A percentile compares a stretch with the other conserved stretches of the same genome.
Conservation (phyloP, 2,797 vertebrate species). For the Paedocypris micromegethes region DNA sequence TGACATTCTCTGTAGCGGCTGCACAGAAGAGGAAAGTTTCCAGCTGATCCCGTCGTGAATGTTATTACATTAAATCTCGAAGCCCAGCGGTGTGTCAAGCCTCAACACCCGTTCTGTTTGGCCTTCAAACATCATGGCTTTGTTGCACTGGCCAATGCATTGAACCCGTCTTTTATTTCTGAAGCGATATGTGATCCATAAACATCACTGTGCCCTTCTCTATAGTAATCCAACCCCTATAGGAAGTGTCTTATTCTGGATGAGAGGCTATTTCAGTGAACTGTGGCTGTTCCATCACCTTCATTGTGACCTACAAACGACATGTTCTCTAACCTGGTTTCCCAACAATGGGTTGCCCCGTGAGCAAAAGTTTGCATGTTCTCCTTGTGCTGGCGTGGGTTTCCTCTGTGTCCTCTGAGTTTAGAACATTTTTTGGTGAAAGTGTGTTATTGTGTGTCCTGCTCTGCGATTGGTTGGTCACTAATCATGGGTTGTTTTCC, state of each 20-base stretch:
- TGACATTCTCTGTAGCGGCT: constrained; percentile 23
- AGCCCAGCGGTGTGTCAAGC: constrained; percentile 25
- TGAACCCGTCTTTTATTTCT: constrained; percentile 42
- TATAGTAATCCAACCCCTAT: constrained; percentile 3
- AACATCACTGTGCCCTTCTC: constrained; percentile 4
- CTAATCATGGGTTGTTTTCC: no score
- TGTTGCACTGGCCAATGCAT: constrained; percentile 20
- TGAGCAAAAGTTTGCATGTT: no score
- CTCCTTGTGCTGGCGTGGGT: no score
- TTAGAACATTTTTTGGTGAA: no score
- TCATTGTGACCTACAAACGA: constrained; percentile 14
- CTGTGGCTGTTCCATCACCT: neutral
- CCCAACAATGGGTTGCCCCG: no score
- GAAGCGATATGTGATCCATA: constrained; percentile 48
- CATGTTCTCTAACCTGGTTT: no score
- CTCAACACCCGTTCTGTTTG: constrained; percentile 42
- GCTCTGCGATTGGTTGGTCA: no score
- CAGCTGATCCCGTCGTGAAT: constrained; percentile 9
- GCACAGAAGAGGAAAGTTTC: constrained; percentile 8
- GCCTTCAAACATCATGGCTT: constrained; percentile 34
- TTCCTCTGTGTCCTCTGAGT: no score
- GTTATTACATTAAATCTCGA: constrained; percentile 34
- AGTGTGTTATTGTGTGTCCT: no score
- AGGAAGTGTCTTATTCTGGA: neutral
- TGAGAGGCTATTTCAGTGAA: neutral